A percentile compares a stretch with the other conserved stretches of the same genome.
phyloP scores from a whole-genome alignment of 37 sponge, comb jelly and placozoan genomes.

The Hormiphora californensis region DNA sequence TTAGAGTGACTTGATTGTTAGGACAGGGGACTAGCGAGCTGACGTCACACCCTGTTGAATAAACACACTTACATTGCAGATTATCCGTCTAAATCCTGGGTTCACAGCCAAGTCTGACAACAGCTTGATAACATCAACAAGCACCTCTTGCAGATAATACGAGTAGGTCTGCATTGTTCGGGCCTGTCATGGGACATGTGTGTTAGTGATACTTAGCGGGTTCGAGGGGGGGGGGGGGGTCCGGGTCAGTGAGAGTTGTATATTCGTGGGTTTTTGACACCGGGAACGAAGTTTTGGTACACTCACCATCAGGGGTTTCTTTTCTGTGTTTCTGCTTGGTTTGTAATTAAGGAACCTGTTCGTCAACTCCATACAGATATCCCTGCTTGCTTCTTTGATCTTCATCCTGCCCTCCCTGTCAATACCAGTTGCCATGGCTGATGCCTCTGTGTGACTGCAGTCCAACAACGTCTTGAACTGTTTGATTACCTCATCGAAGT shows the following conservation, averaged over 20 bases:
- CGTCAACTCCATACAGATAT: background rate
- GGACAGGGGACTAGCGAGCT: too few relatives aligned
- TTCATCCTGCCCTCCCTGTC: conserved; percentile 43
- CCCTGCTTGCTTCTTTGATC: background rate
- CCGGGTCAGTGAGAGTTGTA: too few relatives aligned
- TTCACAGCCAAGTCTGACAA: background rate
- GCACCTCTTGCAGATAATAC: background rate
- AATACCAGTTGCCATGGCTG: conserved; percentile 24
- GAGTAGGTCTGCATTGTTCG: background rate
- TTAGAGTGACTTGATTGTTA: too few relatives aligned
- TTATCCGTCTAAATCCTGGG: background rate
- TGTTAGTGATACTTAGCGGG: too few relatives aligned
- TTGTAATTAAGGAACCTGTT: conserved; percentile 9
- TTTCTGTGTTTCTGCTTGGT: background rate
- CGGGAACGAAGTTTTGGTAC: too few relatives aligned
- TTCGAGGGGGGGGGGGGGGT: too few relatives aligned
- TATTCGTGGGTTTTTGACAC: too few relatives aligned
- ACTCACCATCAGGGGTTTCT: conserved; percentile 28
- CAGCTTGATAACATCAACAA: conserved; percentile 7
- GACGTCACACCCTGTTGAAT: background rate
- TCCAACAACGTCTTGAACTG: conserved; percentile 48
- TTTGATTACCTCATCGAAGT: conserved; percentile 36
- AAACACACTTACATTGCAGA: background rate
- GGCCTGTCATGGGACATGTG: too few relatives aligned
- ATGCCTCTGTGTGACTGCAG: conserved; percentile 26